Conservation (phyloP, 2,113 vertebrate genomes). For the Campylomormyrus numenius region DNA sequence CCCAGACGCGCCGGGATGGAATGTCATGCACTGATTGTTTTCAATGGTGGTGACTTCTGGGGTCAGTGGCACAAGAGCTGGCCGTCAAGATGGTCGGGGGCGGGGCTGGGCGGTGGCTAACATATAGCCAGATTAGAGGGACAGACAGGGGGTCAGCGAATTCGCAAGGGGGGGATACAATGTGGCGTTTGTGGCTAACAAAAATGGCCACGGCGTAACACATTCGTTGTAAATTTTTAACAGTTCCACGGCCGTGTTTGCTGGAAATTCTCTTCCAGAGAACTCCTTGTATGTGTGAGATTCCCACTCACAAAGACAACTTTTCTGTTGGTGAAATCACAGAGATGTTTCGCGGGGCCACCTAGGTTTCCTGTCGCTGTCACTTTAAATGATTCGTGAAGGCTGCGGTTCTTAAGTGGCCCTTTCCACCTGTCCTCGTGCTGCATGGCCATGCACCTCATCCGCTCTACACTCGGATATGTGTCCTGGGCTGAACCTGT, state of each 20-base stretch:
- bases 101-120: conserved; percentile 8
- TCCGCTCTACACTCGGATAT: not conserved
- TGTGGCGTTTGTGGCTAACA: not conserved
- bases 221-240: not conserved
- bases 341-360: not conserved
- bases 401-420: conserved; percentile 35
- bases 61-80: conserved; percentile 35
- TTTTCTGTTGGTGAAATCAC: not conserved
- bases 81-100: conserved; percentile 29
- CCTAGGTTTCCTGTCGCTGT: not conserved
- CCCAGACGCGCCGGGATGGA: conserved; percentile 25
- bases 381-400: not conserved
- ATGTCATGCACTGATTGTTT: conserved; percentile 50
- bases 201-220: not conserved
- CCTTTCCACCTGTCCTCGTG: conserved; percentile 49
- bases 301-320: not conserved
- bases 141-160: not conserved
- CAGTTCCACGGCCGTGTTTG: too few relatives aligned
- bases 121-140: conserved; percentile 17
- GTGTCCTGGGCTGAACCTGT: conserved; percentile 58
- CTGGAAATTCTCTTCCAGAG: not conserved
- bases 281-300: not conserved
- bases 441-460: conserved; percentile 19
- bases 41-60: conserved; percentile 44
- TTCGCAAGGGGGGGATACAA: not conserved